A percentile compares a stretch with the other conserved stretches of the same genome.
Conservation (phyloP, 2,113 vertebrate species). For the Hippopotamus amphibius region DNA sequence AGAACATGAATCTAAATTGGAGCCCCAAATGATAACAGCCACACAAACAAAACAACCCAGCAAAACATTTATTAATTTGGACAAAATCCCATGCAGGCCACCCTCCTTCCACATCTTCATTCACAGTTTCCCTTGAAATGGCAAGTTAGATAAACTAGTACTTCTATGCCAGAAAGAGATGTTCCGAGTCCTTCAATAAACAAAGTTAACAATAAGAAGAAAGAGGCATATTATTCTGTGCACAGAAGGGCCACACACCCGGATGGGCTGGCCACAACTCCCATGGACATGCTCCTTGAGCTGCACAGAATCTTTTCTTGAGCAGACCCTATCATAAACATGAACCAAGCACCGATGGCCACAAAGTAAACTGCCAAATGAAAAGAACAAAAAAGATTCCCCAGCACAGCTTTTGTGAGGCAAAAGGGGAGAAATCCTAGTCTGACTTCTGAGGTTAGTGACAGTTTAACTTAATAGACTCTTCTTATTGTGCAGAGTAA, state of each 20-base stretch:
- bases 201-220: background rate
- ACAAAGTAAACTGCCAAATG: background rate
- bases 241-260: background rate
- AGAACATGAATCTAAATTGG: background rate
- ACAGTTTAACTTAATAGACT: background rate
- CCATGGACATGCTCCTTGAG: rapidly evolving
- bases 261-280: background rate
- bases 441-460: background rate
- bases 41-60: background rate
- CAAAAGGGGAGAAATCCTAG: background rate
- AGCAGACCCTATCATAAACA: background rate
- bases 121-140: background rate
- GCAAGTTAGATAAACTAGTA: background rate
- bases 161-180: background rate
- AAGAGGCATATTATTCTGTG: background rate
- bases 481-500: background rate
- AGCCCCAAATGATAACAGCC: background rate
- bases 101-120: background rate
- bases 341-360: background rate
- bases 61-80: background rate
- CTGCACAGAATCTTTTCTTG: background rate
- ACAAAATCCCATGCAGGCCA: background rate
- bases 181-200: background rate
- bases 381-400: background rate
- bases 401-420: background rate